Evolutionary conservation across 2,113 vertebrate genomes (phyloP).

Genomic region (Nansenia antarctica): DNA sequence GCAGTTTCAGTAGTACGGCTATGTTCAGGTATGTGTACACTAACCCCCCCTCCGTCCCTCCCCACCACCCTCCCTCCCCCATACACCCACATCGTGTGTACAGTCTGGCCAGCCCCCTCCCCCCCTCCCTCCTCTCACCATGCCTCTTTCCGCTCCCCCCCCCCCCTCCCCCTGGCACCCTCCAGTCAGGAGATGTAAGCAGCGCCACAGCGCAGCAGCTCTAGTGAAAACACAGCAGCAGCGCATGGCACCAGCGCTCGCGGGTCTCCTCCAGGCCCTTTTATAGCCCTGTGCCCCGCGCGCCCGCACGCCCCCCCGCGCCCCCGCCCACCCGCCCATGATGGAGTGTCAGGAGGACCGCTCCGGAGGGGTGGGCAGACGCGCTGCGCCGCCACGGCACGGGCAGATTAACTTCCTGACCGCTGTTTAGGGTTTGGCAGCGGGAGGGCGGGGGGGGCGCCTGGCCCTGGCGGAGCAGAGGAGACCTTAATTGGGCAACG

Average conservation of each 20-base stretch:
- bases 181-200: slow-evolving; percentile 6
- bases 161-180: slow-evolving; percentile 20
- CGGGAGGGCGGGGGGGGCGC: background rate
- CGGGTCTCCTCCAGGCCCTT: slow-evolving; percentile 53
- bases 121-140: slow-evolving; percentile 17
- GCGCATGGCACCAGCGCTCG: too few species aligned
- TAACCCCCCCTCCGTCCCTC: slow-evolving; percentile 16
- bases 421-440: slow-evolving; percentile 51
- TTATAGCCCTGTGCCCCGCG: slow-evolving; percentile 63
- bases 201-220: background rate
- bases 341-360: slow-evolving; percentile 53
- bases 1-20: too few species aligned
- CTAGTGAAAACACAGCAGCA: slow-evolving; percentile 31
- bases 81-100: slow-evolving; percentile 38
- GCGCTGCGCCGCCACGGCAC: slow-evolving; percentile 29
- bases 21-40: slow-evolving; percentile 43
- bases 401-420: slow-evolving; percentile 62
- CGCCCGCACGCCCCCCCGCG: slow-evolving; percentile 59
- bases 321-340: slow-evolving; percentile 58
- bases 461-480: slow-evolving; percentile 10
- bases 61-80: slow-evolving; percentile 12
- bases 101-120: slow-evolving; percentile 30
- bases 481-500: slow-evolving; percentile 72
- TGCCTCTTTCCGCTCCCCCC: background rate
- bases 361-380: slow-evolving; percentile 27